Conservation (phyloP, 2,797 vertebrate species). For the Acropternis orthonyx region DNA sequence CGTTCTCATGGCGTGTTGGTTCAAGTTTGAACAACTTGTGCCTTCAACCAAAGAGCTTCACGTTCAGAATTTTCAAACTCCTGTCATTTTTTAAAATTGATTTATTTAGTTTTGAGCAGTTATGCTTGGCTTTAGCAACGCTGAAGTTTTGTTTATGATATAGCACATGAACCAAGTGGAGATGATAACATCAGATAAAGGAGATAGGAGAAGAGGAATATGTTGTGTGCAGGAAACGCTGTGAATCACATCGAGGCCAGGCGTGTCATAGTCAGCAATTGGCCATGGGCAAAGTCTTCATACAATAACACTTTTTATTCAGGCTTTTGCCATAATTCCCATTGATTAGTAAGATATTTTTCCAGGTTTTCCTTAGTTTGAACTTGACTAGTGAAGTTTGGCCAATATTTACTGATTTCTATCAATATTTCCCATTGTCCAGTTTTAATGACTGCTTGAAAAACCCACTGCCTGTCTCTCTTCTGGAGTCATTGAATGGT, state of each 20-base stretch:
- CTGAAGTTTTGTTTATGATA: neutral
- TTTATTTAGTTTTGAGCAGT: neutral
- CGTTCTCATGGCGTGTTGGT: neutral
- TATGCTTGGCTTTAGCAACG: neutral
- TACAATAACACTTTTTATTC: neutral
- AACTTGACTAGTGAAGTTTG: neutral
- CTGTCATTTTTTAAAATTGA: accelerated
- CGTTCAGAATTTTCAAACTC: neutral
- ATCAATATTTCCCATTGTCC: neutral
- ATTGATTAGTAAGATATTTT: neutral
- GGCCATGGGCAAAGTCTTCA: neutral
- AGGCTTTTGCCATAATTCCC: neutral
- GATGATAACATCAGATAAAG: neutral
- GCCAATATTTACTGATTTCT: neutral
- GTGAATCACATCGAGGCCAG: neutral
- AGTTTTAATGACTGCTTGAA: neutral
- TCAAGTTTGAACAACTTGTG: neutral
- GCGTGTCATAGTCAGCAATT: neutral
- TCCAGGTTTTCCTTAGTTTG: neutral
- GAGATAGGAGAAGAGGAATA: neutral
- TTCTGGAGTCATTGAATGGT: neutral
- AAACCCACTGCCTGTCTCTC: neutral
- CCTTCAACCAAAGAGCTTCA: neutral
- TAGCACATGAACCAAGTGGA: neutral
- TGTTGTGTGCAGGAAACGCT: neutral